These are phyloP conservation scores for Syrista parreyssii DNA, from an alignment of 2,888 invertebrate species.

Conservation along the genomic window DNA sequence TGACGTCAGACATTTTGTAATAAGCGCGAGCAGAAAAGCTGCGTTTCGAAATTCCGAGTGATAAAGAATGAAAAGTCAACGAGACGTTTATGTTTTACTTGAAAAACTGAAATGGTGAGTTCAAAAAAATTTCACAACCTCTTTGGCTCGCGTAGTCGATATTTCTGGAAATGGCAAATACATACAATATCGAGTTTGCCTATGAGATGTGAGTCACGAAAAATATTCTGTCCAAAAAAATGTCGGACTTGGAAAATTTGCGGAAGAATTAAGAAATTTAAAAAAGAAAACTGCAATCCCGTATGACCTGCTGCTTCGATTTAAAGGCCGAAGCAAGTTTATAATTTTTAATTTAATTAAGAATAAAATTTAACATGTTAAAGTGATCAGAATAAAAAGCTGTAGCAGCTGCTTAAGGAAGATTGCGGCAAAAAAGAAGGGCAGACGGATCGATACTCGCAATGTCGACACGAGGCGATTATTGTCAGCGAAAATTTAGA, in stretches of 20 bases:
- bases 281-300: too few species aligned
- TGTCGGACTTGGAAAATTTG: too few species aligned
- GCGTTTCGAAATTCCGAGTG: not conserved
- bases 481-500: not conserved
- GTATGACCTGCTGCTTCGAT: too few species aligned
- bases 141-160: not conserved
- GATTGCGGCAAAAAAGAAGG: not conserved
- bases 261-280: too few species aligned
- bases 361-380: not conserved
- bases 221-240: too few species aligned
- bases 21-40: not conserved
- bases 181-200: not conserved
- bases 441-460: not conserved
- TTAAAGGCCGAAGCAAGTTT: too few species aligned
- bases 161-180: not conserved
- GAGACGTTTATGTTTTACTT: not conserved
- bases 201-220: too few species aligned
- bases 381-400: not conserved
- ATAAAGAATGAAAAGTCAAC: not conserved
- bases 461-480: not conserved
- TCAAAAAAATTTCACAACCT: not conserved
- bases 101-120: not conserved
- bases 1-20: not conserved
- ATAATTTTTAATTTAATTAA: not conserved
- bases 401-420: not conserved